These are phyloP conservation scores for Lepidothrix coronata DNA, from an alignment of 2,113 vertebrate genomes.

Conservation along the genomic window DNA sequence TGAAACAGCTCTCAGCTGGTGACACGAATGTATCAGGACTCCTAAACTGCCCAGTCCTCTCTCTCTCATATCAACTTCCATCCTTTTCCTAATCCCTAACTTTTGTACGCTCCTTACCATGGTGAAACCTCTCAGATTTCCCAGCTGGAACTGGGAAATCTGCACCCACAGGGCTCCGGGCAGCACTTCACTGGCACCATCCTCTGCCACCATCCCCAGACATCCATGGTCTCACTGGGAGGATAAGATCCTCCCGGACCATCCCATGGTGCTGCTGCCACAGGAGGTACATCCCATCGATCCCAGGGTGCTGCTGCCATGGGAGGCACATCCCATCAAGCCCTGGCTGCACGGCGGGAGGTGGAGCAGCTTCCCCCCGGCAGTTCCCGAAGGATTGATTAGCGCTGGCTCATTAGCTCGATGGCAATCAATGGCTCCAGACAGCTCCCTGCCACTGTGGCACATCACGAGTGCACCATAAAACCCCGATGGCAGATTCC, in stretches of 20 bases:
- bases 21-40: fast-evolving
- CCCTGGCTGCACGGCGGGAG: background rate
- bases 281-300: background rate
- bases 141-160: fast-evolving
- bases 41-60: fast-evolving
- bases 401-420: slow-evolving; percentile 36
- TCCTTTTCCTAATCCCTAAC: background rate
- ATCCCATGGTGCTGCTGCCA: background rate
- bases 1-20: background rate
- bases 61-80: background rate
- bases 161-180: background rate
- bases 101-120: background rate
- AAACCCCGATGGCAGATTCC: background rate
- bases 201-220: background rate
- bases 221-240: background rate
- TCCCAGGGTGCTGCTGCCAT: background rate
- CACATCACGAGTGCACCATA: background rate
- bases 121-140: background rate
- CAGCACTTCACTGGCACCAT: background rate
- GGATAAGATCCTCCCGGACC: background rate
- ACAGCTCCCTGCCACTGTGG: background rate
- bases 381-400: background rate
- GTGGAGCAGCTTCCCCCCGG: background rate
- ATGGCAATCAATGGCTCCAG: slow-evolving; percentile 17
- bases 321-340: background rate